Conservation (phyloP, 2,888 invertebrate species). For the Scaptomyza parva region DNA sequence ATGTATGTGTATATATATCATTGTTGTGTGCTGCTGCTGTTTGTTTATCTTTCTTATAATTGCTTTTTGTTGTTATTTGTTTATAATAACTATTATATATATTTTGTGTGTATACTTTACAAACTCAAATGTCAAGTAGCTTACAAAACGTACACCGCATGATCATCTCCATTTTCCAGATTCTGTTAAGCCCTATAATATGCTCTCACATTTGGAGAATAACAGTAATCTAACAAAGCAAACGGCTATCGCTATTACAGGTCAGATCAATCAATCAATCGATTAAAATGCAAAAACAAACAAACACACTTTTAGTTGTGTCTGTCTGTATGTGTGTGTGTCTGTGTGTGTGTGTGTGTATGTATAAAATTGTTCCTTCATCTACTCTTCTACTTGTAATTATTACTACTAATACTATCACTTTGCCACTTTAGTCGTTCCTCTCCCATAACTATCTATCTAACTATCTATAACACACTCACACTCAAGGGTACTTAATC, state of each 20-base stretch:
- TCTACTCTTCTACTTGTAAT: slow-evolving; percentile 54
- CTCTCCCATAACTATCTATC: background rate
- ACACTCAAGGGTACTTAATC: slow-evolving; percentile 22
- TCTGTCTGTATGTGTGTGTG: slow-evolving; percentile 39
- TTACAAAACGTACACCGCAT: slow-evolving; percentile 60
- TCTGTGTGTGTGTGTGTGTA: slow-evolving; percentile 45
- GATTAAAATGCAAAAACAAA: slow-evolving; percentile 33
- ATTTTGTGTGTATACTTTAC: slow-evolving; percentile 30
- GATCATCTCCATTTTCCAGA: slow-evolving; percentile 83
- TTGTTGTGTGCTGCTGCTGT: slow-evolving; percentile 9
- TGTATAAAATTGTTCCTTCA: slow-evolving; percentile 60
- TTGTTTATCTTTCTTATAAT: background rate
- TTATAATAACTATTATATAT: slow-evolving; percentile 29
- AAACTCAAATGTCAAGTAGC: slow-evolving; percentile 38
- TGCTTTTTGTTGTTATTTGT: slow-evolving; percentile 31
- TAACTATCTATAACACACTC: slow-evolving; percentile 7
- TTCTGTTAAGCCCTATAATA: slow-evolving; percentile 84
- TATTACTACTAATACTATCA: slow-evolving; percentile 28
- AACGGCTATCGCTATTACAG: slow-evolving; percentile 84
- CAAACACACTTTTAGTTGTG: slow-evolving; percentile 29
- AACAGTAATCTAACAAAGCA: slow-evolving; percentile 84
- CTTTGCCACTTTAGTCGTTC: slow-evolving; percentile 42
- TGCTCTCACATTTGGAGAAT: slow-evolving; percentile 85
- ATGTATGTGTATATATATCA: background rate
- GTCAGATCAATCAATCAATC: slow-evolving; percentile 71